These are phyloP conservation scores for Oreocharis arfaki DNA, from an alignment of 2,113 vertebrate species.

Conservation along the genomic window DNA sequence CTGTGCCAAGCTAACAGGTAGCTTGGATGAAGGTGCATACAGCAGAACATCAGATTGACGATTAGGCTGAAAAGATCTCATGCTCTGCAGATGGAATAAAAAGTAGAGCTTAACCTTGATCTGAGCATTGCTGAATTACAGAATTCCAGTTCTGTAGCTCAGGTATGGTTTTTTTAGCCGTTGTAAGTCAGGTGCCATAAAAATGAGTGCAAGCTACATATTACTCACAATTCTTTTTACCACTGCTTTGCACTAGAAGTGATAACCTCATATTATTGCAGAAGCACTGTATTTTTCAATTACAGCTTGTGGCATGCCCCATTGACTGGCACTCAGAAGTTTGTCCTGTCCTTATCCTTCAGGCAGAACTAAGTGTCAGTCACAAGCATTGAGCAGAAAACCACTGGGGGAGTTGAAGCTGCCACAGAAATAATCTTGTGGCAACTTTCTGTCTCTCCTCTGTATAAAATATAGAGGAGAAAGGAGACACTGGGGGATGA, in stretches of 20 bases:
- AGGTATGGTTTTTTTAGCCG: not conserved
- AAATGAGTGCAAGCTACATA: not conserved
- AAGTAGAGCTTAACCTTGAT: not conserved
- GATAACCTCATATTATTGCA: not conserved
- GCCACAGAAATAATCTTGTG: not conserved
- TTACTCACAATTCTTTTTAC: not conserved
- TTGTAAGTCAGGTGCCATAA: not conserved
- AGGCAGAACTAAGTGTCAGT: constrained; percentile 33
- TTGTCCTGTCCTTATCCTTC: constrained; percentile 33
- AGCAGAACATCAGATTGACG: not conserved
- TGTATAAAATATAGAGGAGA: not conserved
- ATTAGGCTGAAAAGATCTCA: not conserved
- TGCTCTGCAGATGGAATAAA: not conserved
- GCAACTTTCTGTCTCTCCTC: constrained; percentile 13
- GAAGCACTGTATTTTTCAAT: constrained; percentile 36
- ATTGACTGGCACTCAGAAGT: not conserved
- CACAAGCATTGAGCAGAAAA: constrained; percentile 6
- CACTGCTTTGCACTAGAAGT: not conserved
- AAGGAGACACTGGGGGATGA: not conserved
- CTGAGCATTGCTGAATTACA: not conserved
- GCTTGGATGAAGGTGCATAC: not conserved
- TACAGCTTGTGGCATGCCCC: not conserved
- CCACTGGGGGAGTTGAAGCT: not conserved
- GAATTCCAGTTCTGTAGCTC: not conserved
- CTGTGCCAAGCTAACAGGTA: not conserved